These are phyloP conservation scores for Ammospiza caudacuta DNA, from an alignment of 2,113 vertebrate species.

Conservation along the genomic window DNA sequence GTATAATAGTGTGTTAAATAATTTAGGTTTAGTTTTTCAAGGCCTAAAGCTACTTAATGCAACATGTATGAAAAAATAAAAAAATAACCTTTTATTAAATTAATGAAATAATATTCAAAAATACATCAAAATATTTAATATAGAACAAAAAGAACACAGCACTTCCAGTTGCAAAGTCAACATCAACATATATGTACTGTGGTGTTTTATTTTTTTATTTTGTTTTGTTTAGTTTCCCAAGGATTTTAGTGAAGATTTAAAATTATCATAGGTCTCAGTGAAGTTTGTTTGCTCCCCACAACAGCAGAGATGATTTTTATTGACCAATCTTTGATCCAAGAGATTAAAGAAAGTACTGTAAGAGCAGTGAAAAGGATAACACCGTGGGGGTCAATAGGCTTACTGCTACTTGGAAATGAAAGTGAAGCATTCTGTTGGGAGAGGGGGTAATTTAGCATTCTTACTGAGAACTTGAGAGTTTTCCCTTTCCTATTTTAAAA, in stretches of 20 bases:
- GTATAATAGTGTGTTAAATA: neutral
- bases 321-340: conserved; percentile 86
- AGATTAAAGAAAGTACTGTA: conserved; percentile 87
- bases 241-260: conserved; percentile 73
- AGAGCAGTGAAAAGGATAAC: conserved; percentile 79
- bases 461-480: conserved; percentile 70
- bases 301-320: conserved; percentile 86
- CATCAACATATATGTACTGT: neutral
- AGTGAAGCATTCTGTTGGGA: conserved; percentile 80
- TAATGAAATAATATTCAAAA: neutral
- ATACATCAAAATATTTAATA: neutral
- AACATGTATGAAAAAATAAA: neutral
- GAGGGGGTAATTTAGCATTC: conserved; percentile 74
- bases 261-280: conserved; percentile 73
- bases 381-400: conserved; percentile 81
- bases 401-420: conserved; percentile 81
- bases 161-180: conserved; percentile 44
- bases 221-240: neutral
- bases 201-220: neutral
- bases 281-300: conserved; percentile 81
- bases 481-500: neutral
- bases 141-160: neutral
- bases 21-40: neutral
- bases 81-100: neutral
- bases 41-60: neutral